Percentiles rank a stretch among this genome's conserved stretches.
These are phyloP conservation scores for Drosophila sucinea DNA, from an alignment of 1,140 invertebrate genomes.

Conservation along the genomic window DNA sequence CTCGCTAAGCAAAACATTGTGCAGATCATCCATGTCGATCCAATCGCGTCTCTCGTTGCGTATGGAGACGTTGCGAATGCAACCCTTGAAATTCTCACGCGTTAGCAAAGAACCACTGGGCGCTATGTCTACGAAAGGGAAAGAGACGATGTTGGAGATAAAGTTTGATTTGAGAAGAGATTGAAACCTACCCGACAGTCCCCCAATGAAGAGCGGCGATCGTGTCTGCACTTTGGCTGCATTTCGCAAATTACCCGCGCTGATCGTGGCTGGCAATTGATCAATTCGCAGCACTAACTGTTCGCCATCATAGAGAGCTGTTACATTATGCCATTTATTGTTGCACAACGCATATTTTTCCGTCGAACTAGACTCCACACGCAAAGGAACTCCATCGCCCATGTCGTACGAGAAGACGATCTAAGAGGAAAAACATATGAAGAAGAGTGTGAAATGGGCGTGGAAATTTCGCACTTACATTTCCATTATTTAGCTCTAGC, in stretches of 20 bases:
- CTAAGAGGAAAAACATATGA: constrained; percentile 68
- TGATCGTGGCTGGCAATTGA: constrained; percentile 85
- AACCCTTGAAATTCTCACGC: constrained; percentile 94
- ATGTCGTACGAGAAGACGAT: constrained; percentile 89
- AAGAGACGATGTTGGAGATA: background rate
- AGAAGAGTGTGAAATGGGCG: background rate
- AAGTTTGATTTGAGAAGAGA: background rate
- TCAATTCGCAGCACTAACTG: constrained; percentile 90
- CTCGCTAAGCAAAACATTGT: constrained; percentile 93
- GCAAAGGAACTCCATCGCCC: constrained; percentile 86
- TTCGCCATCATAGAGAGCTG: constrained; percentile 88
- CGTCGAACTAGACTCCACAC: constrained; percentile 85
- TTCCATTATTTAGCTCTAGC: constrained; percentile 90
- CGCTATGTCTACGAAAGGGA: constrained; percentile 85
- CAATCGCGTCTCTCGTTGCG: constrained; percentile 89
- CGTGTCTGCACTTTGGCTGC: constrained; percentile 81
- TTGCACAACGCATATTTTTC: constrained; percentile 90
- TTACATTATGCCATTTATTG: constrained; percentile 93
- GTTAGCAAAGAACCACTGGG: constrained; percentile 87
- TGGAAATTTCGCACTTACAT: constrained; percentile 83
- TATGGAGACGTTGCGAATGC: constrained; percentile 93
- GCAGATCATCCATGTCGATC: constrained; percentile 91
- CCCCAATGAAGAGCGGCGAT: constrained; percentile 92
- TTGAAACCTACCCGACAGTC: constrained; percentile 88
- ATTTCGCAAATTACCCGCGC: constrained; percentile 53